phyloP scores from a whole-genome alignment of 2,113 vertebrate genomes.

The Atherinomorus stipes region DNA sequence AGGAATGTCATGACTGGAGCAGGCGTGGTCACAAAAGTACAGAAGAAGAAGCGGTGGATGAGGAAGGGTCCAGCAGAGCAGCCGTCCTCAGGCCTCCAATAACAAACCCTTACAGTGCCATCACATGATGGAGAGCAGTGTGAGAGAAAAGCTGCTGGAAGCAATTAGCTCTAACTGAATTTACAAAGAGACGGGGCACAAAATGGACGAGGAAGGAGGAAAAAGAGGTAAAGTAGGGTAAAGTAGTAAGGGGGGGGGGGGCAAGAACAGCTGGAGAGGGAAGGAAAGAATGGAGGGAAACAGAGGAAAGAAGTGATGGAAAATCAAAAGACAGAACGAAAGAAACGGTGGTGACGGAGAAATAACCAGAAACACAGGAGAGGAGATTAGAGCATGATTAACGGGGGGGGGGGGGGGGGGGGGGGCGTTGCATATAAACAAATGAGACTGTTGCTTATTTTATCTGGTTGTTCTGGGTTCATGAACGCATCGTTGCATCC shows the following conservation, averaged over 20 bases:
- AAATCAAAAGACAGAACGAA: constrained; percentile 35
- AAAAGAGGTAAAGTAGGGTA: background rate
- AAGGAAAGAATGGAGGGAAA: background rate
- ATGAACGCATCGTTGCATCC: too few species aligned
- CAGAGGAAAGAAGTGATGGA: background rate
- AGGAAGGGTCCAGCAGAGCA: constrained; percentile 2
- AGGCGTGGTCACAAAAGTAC: constrained; percentile 51
- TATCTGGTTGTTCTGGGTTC: too few species aligned
- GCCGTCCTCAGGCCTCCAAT: constrained; percentile 29
- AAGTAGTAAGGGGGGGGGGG: background rate
- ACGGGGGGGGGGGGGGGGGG: background rate
- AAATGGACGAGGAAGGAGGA: background rate
- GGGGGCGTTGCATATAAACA: background rate
- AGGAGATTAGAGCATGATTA: constrained; percentile 7
- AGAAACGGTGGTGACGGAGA: background rate
- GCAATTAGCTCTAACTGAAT: constrained; percentile 84
- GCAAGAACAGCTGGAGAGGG: background rate
- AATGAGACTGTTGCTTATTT: background rate
- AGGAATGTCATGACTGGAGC: constrained; percentile 55
- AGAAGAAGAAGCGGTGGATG: constrained; percentile 28
- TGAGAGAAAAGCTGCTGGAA: constrained; percentile 79
- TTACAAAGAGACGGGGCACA: constrained; percentile 57
- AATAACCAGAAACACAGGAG: background rate
- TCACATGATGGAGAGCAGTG: constrained; percentile 84
- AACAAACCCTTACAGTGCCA: constrained; percentile 70